Evolutionary conservation across 2,888 invertebrate genomes (phyloP).

Genomic region (Octodonta nipae): DNA sequence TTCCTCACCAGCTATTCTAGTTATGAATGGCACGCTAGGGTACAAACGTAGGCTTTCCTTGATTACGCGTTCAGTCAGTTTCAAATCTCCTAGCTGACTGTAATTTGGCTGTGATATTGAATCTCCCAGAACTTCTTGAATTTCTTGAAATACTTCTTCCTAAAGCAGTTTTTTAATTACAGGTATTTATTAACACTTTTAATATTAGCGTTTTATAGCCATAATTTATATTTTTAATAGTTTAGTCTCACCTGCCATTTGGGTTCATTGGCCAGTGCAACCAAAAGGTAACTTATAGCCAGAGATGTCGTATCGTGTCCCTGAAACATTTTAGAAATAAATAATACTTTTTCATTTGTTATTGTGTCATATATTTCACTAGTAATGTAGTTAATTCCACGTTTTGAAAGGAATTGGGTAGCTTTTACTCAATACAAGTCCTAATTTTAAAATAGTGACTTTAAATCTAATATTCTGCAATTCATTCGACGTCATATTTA

Average conservation of each 20-base stretch:
- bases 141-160: conserved; percentile 13
- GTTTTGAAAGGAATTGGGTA: too few species aligned
- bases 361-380: too few species aligned
- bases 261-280: conserved; percentile 16
- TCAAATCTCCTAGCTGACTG: conserved; percentile 45
- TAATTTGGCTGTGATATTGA: conserved; percentile 15
- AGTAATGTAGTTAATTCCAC: too few species aligned
- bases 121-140: conserved; percentile 10
- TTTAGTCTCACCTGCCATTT: conserved; percentile 17
- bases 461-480: too few species aligned
- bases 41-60: conserved; percentile 51
- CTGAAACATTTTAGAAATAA: conserved; percentile 26
- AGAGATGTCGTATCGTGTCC: conserved; percentile 51
- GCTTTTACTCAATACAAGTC: too few species aligned
- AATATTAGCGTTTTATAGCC: neutral
- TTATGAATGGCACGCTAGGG: conserved; percentile 53
- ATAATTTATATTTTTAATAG: conserved; percentile 1
- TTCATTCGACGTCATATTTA: too few species aligned
- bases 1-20: conserved; percentile 29
- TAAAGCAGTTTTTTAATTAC: conserved; percentile 5
- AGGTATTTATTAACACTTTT: neutral
- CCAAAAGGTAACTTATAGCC: conserved; percentile 17
- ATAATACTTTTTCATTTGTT: too few species aligned
- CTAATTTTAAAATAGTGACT: too few species aligned
- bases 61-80: conserved; percentile 50